A percentile compares a stretch with the other conserved stretches of the same genome.
phyloP scores from a whole-genome alignment of 2,888 invertebrate genomes.

The Megamerina dolium region DNA sequence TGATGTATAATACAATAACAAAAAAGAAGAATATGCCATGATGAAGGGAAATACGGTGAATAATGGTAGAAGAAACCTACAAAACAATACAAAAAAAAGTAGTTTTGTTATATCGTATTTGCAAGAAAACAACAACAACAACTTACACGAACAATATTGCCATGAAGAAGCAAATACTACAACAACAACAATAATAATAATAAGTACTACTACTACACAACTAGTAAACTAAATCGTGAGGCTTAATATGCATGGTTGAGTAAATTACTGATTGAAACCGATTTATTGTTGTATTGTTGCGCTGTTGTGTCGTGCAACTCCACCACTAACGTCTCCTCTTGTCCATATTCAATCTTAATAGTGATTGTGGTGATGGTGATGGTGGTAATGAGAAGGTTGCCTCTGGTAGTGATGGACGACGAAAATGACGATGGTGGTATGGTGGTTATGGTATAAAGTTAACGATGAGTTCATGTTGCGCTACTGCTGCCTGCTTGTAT shows the following conservation, averaged over 20 bases:
- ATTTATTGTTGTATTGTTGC: background rate
- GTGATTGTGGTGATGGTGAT: background rate
- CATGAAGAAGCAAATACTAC: no score
- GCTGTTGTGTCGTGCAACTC: background rate
- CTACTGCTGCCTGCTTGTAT: background rate
- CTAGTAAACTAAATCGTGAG: conserved; percentile 17
- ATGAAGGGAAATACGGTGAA: no score
- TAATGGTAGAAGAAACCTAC: no score
- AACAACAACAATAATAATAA: no score
- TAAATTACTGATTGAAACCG: conserved; percentile 9
- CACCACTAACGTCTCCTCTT: background rate
- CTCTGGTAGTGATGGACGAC: background rate
- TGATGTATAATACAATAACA: no score
- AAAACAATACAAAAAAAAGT: no score
- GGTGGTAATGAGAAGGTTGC: background rate
- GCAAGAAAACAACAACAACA: background rate
- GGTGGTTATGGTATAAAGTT: background rate
- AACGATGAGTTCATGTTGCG: background rate
- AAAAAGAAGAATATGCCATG: no score
- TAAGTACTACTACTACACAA: no score
- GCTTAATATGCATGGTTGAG: conserved; percentile 18
- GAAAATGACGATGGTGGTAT: background rate
- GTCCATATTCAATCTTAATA: no score
- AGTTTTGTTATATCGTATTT: background rate
- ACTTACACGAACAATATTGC: no score